Base-by-base conservation (phyloP, 2,113 vertebrate genomes). In the Tetraodon nigroviridis region DNA sequence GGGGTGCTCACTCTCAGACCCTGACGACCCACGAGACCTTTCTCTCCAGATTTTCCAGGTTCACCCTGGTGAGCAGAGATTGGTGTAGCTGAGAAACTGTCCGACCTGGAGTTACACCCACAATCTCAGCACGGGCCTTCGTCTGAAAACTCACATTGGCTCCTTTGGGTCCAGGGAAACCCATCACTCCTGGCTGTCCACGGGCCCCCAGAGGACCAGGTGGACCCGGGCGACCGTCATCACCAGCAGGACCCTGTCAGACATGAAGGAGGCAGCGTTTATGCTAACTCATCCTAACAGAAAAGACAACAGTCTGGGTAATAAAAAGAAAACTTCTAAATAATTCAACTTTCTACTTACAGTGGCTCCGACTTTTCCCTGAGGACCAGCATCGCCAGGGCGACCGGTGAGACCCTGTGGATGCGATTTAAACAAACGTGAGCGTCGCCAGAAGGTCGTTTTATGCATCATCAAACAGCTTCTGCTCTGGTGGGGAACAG, bases 101-200 rank as follows among this genome's bases (percentile, higher is more conserved):
- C 13, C 53, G 12, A 37, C 32, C 32, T 37, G 32, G 32, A 37
- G 32, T 37, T 37, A 11, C 32, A 37, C 46, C 46, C 17, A 18
- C 46, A 18, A 18, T 10, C 32, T 37, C 32, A 37, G 12, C 32
- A 3, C 10, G 32, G 7, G 12, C 11, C 8, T 37, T 37, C 32
- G 12, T 37, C 32, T 37, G 4, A 61, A 55, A 55, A 50, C 46
- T 29, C 40, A 98, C 96, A 3, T 93, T 96, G 55, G 93, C 94
- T 71, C 97, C 97, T 88, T 98, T 98, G 50, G 97, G 96, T 61
- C 97, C 97, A 0, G 97, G 97, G 91, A 99, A 98, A 47, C 96
- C 97, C 97, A 99, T 99, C 73, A 99, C 95, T 3, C 97, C 97
- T 0, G 97, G 97, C 76, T 98, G 96, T 13, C 96, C 97, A 7